A percentile compares a stretch with the other conserved stretches of the same genome.
These are phyloP conservation scores for Notoglanidium macrostoma DNA, from an alignment of 2,797 vertebrate genomes.

Conservation along the genomic window DNA sequence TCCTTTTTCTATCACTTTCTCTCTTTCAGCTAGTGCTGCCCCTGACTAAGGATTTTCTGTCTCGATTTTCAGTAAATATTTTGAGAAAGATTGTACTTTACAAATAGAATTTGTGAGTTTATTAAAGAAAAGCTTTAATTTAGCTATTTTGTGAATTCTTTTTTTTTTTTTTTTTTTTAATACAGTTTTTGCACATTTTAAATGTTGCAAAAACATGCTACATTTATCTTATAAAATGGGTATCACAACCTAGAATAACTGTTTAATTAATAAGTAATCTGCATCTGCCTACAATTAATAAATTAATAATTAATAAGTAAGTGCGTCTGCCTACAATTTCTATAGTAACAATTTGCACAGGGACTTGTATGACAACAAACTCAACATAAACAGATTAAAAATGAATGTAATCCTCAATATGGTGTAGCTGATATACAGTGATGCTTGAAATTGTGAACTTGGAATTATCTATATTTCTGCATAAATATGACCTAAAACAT, in stretches of 20 bases:
- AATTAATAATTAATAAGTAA: background rate
- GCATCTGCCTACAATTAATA: too few relatives aligned
- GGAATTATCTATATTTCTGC: too few relatives aligned
- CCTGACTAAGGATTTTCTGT: too few relatives aligned
- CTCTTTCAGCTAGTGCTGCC: too few relatives aligned
- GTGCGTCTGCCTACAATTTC: background rate
- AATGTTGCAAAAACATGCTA: background rate
- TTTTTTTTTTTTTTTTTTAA: background rate
- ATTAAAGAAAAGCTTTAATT: background rate
- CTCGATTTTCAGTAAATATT: background rate
- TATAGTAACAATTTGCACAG: background rate
- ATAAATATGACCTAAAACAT: too few relatives aligned
- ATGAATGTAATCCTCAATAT: background rate
- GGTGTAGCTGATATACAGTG: background rate
- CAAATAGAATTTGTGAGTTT: background rate
- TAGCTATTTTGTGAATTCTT: background rate
- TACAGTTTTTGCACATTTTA: background rate
- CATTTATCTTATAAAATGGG: background rate
- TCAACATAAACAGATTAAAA: background rate
- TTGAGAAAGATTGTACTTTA: background rate
- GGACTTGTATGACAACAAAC: background rate
- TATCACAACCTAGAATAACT: background rate
- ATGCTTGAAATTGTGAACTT: too few relatives aligned
- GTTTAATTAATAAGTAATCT: background rate
- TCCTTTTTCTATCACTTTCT: too few relatives aligned